Evolutionary conservation across 2,888 invertebrate genomes (phyloP).

Genomic region (Polydrusus tereticollis): DNA sequence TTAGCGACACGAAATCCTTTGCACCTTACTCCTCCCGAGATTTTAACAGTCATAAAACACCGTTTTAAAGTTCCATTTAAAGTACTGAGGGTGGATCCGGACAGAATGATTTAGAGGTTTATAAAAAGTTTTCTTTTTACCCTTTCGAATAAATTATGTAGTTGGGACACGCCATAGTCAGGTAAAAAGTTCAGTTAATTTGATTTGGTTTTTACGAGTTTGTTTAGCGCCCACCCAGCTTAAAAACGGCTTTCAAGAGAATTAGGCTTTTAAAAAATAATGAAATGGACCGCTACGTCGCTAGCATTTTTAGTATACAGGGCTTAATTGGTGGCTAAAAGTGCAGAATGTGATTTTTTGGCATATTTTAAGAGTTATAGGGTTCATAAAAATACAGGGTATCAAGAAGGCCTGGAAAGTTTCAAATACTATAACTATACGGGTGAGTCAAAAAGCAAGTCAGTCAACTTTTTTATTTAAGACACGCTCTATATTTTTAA

Average conservation of each 20-base stretch:
- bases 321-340: too few species aligned
- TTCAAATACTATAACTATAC: too few species aligned
- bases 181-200: conserved; percentile 27
- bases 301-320: background rate
- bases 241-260: conserved; percentile 6
- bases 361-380: too few species aligned
- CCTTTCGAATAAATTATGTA: conserved; percentile 34
- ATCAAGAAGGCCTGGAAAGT: too few species aligned
- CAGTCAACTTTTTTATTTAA: too few species aligned
- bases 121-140: conserved; percentile 27
- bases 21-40: background rate
- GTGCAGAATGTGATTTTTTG: too few species aligned
- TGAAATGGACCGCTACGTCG: background rate
- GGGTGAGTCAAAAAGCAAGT: too few species aligned
- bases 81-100: conserved; percentile 15
- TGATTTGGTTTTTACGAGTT: conserved; percentile 20
- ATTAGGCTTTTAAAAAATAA: conserved; percentile 8
- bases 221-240: conserved; percentile 14
- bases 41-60: background rate
- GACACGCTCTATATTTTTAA: too few species aligned
- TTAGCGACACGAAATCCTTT: background rate
- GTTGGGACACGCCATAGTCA: conserved; percentile 30
- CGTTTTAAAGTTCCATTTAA: conserved; percentile 6
- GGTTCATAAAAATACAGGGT: too few species aligned
- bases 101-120: conserved; percentile 30